Conservation (phyloP, 2,113 vertebrate species). For the Aegypius monachus region DNA sequence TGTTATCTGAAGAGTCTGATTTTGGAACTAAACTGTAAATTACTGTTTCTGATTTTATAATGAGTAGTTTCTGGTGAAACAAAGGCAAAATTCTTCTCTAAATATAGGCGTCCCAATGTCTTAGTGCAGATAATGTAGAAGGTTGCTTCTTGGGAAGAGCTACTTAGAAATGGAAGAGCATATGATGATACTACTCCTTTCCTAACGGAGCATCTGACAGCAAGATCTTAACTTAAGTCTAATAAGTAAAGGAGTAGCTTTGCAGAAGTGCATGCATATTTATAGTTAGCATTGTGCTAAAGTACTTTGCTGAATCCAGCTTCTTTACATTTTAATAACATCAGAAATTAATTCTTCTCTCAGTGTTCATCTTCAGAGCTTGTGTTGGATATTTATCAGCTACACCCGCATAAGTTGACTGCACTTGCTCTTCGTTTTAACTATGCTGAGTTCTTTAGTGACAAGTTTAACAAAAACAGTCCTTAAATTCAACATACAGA, state of each 20-base stretch:
- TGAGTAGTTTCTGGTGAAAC: not conserved
- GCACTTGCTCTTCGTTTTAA: not conserved
- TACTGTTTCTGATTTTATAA: not conserved
- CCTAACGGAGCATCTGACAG: not conserved
- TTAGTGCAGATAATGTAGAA: not conserved
- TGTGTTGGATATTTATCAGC: not conserved
- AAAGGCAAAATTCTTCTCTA: not conserved
- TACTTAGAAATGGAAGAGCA: not conserved
- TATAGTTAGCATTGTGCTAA: not conserved
- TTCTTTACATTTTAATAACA: not conserved
- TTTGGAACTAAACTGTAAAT: not conserved
- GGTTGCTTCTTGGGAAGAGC: not conserved
- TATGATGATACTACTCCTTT: not conserved
- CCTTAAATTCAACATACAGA: not conserved
- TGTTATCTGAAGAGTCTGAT: not conserved
- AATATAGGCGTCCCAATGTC: not conserved
- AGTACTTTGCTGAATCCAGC: not conserved
- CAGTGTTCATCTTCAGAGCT: not conserved
- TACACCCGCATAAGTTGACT: not conserved
- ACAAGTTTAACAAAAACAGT: not conserved
- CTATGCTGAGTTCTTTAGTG: not conserved
- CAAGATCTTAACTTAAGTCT: not conserved
- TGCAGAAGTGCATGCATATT: not conserved
- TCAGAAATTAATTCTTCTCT: not conserved
- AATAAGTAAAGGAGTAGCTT: not conserved